Base-by-base conservation (phyloP, 1,140 invertebrate species). In the Diabrotica virgifera region DNA sequence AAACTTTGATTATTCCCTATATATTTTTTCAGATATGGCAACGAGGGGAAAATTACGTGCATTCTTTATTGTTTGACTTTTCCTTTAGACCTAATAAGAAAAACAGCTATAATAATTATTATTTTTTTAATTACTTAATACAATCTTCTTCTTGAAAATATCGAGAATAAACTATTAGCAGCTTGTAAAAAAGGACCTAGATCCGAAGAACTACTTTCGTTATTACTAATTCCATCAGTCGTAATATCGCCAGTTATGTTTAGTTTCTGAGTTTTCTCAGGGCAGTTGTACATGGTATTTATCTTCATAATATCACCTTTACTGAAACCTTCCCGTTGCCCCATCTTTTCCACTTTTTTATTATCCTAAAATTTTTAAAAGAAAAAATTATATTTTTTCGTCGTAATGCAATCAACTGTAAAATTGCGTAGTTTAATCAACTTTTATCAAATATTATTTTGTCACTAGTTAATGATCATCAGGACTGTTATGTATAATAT, bases 241-340 rank as follows among this genome's bases (percentile, higher is more conserved):
- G 54, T 11, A 35, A 12, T 51, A 11, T 24, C 51, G 4, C 51
- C 52, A 6, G 8, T 65, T 5, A 11, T 14, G 9, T 59, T 69
- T 13, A 72, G 57, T 50, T 63, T 53, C 9, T 57, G 14, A 5
- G 71, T 64, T 55, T 70, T 68, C 13, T 76, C 66, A 9, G 73
- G 74, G 73, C 90, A 91, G 61, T 86, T 86, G 75, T 92, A 93
- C 89, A 91, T 92, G 60, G 80, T 79, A 52, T 87, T 85, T n/a
- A 93, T 80, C 76, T 92, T 93, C 64, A 84, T 83, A 10, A 92
- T 83, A 72, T 93, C 90, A 0, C 82, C 83, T n/a, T 82, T 80
- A 52, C 89, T 91, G 59, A 92, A 85, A 6, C 88, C 89, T 24
- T 87, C 84, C 13, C 90, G 80, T 71, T 92, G 90, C 0, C 90